Percentiles rank a stretch among this genome's conserved stretches.
phyloP scores from a whole-genome alignment of 2,888 invertebrate species.

The Proisotoma minuta region DNA sequence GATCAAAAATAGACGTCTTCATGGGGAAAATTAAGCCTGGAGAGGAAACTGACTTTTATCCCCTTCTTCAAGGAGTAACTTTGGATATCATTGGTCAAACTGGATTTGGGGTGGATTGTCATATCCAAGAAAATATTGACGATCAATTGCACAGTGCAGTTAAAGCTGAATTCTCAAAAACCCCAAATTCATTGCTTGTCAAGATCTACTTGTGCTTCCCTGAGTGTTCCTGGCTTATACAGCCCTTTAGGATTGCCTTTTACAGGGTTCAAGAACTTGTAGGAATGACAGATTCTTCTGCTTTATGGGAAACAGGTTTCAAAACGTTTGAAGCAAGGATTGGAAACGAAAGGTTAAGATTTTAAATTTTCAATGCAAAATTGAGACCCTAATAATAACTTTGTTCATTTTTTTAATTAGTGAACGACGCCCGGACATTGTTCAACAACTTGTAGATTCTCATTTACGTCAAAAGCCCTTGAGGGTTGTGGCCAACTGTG shows the following conservation, averaged over 20 bases:
- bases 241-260: conserved; percentile 15
- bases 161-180: conserved; percentile 35
- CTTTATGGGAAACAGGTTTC: conserved; percentile 25
- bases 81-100: conserved; percentile 33
- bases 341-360: background rate
- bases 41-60: conserved; percentile 26
- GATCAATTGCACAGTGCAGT: conserved; percentile 28
- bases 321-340: conserved; percentile 1
- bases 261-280: conserved; percentile 3
- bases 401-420: conserved; percentile 1
- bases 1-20: conserved; percentile 10
- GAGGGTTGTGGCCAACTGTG: conserved; percentile 33
- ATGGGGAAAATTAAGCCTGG: background rate
- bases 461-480: conserved; percentile 13
- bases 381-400: background rate
- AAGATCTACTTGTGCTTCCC: conserved; percentile 32
- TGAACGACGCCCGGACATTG: conserved; percentile 11
- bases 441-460: conserved; percentile 17
- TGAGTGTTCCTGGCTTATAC: conserved; percentile 19
- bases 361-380: background rate
- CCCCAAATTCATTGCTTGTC: conserved; percentile 10
- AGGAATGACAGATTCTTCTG: conserved; percentile 21
- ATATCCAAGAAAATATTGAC: conserved; percentile 29
- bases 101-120: conserved; percentile 32
- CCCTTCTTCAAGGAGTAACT: conserved; percentile 24